Evolutionary conservation across 2,113 vertebrate species (phyloP).

Genomic region (Morone saxatilis): DNA sequence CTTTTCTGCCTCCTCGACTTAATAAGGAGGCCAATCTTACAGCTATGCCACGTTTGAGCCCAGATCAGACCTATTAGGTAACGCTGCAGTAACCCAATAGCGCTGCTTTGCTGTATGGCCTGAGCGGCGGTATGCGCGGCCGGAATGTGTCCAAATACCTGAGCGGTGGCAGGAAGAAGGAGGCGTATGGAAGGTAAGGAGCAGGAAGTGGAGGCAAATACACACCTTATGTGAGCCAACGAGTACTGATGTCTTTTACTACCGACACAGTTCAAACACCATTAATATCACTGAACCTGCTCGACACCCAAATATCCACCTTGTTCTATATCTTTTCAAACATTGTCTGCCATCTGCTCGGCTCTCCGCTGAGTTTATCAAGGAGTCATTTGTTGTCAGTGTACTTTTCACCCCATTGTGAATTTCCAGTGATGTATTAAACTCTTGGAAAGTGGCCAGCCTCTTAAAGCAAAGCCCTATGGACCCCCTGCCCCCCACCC

Average conservation of each 20-base stretch:
- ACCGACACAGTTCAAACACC: conserved; percentile 40
- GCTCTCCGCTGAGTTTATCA: conserved; percentile 47
- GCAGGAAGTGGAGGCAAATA: conserved; percentile 49
- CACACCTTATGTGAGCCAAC: conserved; percentile 19
- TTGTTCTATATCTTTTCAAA: conserved; percentile 16
- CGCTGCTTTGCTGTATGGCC: conserved; percentile 57
- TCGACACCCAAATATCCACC: background rate
- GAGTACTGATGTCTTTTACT: conserved; percentile 1
- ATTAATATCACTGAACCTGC: background rate
- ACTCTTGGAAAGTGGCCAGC: conserved; percentile 66
- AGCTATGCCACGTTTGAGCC: conserved; percentile 52
- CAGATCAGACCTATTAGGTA: conserved; percentile 76
- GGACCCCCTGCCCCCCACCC: background rate
- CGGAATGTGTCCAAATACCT: conserved; percentile 74
- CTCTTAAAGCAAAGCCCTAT: conserved; percentile 16
- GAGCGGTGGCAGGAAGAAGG: conserved; percentile 21
- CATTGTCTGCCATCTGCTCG: conserved; percentile 35
- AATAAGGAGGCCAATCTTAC: conserved; percentile 52
- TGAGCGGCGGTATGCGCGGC: conserved; percentile 63
- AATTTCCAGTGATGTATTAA: conserved; percentile 64
- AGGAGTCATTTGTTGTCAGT: conserved; percentile 61
- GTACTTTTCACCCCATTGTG: conserved; percentile 74
- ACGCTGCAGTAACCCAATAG: conserved; percentile 74
- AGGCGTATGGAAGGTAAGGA: conserved; percentile 42
- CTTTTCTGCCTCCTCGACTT: conserved; percentile 26